Conservation (phyloP, 2,888 invertebrate genomes). For the Capitulum mitella region DNA sequence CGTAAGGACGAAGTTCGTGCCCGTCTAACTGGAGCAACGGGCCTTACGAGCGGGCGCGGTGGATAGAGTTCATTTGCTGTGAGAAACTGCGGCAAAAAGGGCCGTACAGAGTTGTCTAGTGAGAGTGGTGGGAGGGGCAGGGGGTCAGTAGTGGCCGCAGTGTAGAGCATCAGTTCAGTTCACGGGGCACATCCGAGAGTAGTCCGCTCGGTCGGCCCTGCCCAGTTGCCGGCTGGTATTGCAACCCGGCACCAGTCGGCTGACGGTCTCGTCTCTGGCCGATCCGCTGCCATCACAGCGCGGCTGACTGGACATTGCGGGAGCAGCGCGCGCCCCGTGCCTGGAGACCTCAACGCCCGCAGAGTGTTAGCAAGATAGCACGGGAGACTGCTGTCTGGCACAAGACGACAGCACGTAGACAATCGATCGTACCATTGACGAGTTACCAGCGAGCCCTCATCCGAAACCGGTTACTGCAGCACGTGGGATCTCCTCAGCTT, state of each 20-base stretch:
- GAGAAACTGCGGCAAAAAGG: slow-evolving; percentile 20
- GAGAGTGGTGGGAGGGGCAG: slow-evolving; percentile 25
- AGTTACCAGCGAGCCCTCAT: neutral
- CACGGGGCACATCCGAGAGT: slow-evolving; percentile 13
- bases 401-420: neutral
- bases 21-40: slow-evolving; percentile 2
- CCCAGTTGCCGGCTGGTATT: neutral
- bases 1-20: slow-evolving; percentile 18
- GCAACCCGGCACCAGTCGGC: neutral
- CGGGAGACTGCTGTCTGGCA: neutral
- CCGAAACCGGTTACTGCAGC: neutral
- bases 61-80: slow-evolving; percentile 22
- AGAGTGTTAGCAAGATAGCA: neutral
- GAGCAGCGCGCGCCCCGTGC: neutral
- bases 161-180: slow-evolving; percentile 19
- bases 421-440: neutral
- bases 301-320: too few relatives aligned
- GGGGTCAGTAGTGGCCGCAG: slow-evolving; percentile 20
- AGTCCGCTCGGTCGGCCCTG: neutral
- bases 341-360: neutral
- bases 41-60: slow-evolving; percentile 10
- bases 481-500: neutral
- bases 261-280: too few relatives aligned
- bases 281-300: too few relatives aligned
- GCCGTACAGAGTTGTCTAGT: slow-evolving; percentile 14